phyloP scores from a whole-genome alignment of 2,888 invertebrate species.

The Ischnura elegans region DNA sequence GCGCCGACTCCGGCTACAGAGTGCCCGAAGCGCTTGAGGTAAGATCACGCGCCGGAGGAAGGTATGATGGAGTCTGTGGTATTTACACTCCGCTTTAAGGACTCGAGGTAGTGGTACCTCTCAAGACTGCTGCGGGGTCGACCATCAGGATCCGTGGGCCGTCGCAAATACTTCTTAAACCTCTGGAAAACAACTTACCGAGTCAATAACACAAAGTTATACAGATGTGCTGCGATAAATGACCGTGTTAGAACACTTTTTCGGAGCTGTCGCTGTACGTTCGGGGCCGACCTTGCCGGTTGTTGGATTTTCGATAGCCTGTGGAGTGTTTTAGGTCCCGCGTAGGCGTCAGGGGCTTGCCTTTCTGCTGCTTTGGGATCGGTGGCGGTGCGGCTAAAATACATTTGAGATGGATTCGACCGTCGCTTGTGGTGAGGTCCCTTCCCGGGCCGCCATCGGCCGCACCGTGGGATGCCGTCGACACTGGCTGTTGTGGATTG shows the following conservation, averaged over 20 bases:
- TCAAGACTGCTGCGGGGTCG: not conserved
- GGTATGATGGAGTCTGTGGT: slow-evolving; percentile 58
- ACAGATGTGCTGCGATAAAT: slow-evolving; percentile 53
- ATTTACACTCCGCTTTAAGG: slow-evolving; percentile 50
- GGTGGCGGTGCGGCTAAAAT: slow-evolving; percentile 16
- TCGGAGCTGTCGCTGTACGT: slow-evolving; percentile 26
- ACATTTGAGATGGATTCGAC: slow-evolving; percentile 48
- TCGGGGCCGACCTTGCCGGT: slow-evolving; percentile 58
- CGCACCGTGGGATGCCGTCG: slow-evolving; percentile 33
- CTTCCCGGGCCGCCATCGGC: slow-evolving; percentile 22
- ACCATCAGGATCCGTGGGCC: not conserved
- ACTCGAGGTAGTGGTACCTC: slow-evolving; percentile 52
- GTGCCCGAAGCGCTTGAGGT: slow-evolving; percentile 41
- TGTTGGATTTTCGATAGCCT: not conserved
- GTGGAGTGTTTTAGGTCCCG: slow-evolving; percentile 28
- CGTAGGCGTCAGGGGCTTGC: not conserved
- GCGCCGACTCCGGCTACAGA: slow-evolving; percentile 10
- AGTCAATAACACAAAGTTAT: not conserved
- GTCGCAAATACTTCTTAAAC: not conserved
- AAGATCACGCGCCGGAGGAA: slow-evolving; percentile 39
- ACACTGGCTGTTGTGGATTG: slow-evolving; percentile 56
- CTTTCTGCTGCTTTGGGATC: not conserved
- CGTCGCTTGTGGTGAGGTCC: not conserved
- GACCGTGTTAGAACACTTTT: slow-evolving; percentile 34
- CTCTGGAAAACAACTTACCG: not conserved